These are phyloP conservation scores for Eristalinus aeneus DNA, from an alignment of 2,888 invertebrate genomes.

Conservation along the genomic window DNA sequence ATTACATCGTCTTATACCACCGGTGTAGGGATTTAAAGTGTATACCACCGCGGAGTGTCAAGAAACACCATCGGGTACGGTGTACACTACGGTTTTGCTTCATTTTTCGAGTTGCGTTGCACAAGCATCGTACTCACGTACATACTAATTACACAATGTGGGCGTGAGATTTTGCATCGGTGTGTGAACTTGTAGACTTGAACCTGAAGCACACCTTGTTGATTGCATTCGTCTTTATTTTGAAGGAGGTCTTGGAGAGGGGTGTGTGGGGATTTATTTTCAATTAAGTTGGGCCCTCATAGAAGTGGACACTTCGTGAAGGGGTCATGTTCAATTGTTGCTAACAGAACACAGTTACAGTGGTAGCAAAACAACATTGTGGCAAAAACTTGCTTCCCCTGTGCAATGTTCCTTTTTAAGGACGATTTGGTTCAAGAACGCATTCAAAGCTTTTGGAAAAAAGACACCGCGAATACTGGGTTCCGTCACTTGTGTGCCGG, in stretches of 20 bases:
- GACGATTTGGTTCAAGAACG: too few species aligned
- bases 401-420: too few species aligned
- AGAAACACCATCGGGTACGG: not conserved
- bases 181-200: slow-evolving; percentile 39
- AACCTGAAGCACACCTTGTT: slow-evolving; percentile 37
- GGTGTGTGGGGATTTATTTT: slow-evolving; percentile 48
- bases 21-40: slow-evolving; percentile 37
- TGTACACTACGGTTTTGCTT: not conserved
- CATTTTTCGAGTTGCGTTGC: slow-evolving; percentile 34
- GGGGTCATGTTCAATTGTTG: not conserved
- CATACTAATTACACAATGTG: slow-evolving; percentile 64
- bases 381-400: too few species aligned
- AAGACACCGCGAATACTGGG: too few species aligned
- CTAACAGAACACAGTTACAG: not conserved
- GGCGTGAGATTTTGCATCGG: slow-evolving; percentile 35
- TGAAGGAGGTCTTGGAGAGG: slow-evolving; percentile 27
- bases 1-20: slow-evolving; percentile 66
- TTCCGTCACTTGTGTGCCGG: too few species aligned
- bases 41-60: not conserved
- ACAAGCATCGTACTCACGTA: not conserved
- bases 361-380: not conserved
- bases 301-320: slow-evolving; percentile 1
- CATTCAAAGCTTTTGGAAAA: too few species aligned
- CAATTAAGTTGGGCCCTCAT: slow-evolving; percentile 50
- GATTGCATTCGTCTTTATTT: slow-evolving; percentile 38